Conservation (phyloP, 2,888 invertebrate species). For the Xylocampa areola region DNA sequence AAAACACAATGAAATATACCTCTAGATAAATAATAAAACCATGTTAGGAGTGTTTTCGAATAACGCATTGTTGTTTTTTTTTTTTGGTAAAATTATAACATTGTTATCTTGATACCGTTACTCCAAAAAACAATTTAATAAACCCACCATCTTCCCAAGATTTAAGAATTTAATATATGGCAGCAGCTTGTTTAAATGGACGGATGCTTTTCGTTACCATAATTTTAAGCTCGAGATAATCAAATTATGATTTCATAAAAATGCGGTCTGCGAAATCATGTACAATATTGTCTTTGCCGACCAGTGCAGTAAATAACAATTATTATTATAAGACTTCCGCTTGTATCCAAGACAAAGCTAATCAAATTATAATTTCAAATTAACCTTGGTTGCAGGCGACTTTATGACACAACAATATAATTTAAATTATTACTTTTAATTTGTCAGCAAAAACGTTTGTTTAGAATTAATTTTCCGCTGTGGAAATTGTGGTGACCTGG, state of each 20-base stretch:
- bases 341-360: conserved; percentile 67
- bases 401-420: conserved; percentile 63
- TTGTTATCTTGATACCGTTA: conserved; percentile 47
- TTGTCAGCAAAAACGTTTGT: conserved; percentile 43
- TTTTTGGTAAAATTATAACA: conserved; percentile 37
- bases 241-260: conserved; percentile 78
- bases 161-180: conserved; percentile 85
- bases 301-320: conserved; percentile 70
- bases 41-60: conserved; percentile 13
- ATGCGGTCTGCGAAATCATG: conserved; percentile 55
- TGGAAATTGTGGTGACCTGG: conserved; percentile 5
- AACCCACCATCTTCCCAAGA: conserved; percentile 69
- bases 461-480: conserved; percentile 18
- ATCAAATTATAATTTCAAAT: conserved; percentile 75
- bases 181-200: conserved; percentile 82
- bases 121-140: conserved; percentile 68
- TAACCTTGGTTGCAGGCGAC: conserved; percentile 61
- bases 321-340: conserved; percentile 62
- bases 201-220: conserved; percentile 78
- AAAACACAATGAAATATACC: too few species aligned
- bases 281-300: conserved; percentile 59
- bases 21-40: background rate
- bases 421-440: conserved; percentile 63
- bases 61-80: conserved; percentile 29
- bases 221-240: conserved; percentile 74